Base-by-base conservation (phyloP, 2,797 vertebrate genomes). In the Picus viridis region DNA sequence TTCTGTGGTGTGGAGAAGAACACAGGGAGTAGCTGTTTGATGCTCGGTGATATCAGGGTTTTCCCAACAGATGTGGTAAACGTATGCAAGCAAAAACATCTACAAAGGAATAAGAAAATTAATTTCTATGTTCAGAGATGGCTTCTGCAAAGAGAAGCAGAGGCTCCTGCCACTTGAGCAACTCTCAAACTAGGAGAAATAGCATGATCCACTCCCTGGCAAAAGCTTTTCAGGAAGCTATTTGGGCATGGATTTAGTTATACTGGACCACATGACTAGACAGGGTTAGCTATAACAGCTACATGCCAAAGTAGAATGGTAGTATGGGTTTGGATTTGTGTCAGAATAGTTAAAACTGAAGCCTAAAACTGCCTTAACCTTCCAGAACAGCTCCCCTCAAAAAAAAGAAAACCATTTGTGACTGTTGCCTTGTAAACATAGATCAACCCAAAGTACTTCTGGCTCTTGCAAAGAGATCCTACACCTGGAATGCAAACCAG, bases 121-220 rank as follows among this genome's bases (percentile, higher is more conserved):
- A 45, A 9, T 1, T 51, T 69, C 77, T 80, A 6, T 43, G 36
- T 61, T 80, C 76, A 74, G 39, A 71, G 22, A 45, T 18, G 19
- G 10, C 23, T 80, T 83, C 43, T 74, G 34, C 2, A 22, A 69
- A 83, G 22, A 88, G 19, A 67, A 73, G 45, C 30, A 76, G 54
- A 84, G 30, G 29, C 47, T 23, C 22, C 47, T 49, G 47, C 11
- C 11, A 49, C 17, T 49, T 49, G 20, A 89, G 23, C 51, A n/a
- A 58, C 23, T 58, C 76, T 70, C 70, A 45, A 58, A 32, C 19
- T 7, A 12, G 14, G 5, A 87, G 23, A 85, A 87, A 49, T 1
- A 76, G 17, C 3, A 18, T 39, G 34, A 16, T 47, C 16, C 3
- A 1, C n/a, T 71, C 26, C 1, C 2, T 19, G 6, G 49, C 14